These are phyloP conservation scores for Onychostoma macrolepis DNA, from an alignment of 2,113 vertebrate genomes.

Conservation along the genomic window DNA sequence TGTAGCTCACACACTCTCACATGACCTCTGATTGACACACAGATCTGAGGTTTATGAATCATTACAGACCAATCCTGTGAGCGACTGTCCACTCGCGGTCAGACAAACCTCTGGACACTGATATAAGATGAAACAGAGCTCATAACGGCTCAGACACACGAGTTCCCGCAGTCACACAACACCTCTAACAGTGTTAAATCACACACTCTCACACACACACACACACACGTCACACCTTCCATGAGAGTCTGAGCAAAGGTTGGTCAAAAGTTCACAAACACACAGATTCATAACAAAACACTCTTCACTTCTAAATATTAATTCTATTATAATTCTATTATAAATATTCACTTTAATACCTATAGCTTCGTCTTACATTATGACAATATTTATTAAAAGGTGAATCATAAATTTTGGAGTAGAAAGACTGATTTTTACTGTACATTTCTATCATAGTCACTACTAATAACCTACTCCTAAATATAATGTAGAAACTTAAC, in stretches of 20 bases:
- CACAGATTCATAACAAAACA: neutral
- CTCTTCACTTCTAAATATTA: too few species aligned
- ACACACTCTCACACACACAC: neutral
- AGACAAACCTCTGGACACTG: neutral
- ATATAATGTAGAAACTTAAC: too few species aligned
- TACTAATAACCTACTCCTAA: too few species aligned
- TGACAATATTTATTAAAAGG: neutral
- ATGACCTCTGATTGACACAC: too few species aligned
- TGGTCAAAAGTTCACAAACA: neutral
- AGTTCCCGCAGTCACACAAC: slow-evolving; percentile 17
- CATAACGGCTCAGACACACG: neutral
- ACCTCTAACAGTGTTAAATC: slow-evolving; percentile 2
- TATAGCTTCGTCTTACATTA: neutral
- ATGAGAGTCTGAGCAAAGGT: neutral
- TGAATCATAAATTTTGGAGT: neutral
- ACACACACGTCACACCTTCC: neutral
- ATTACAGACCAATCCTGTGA: too few species aligned
- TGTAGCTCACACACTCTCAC: too few species aligned
- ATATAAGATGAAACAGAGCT: neutral
- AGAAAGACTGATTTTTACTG: too few species aligned
- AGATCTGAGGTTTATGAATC: too few species aligned
- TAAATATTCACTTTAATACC: too few species aligned
- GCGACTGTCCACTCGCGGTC: too few species aligned
- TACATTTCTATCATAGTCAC: too few species aligned
- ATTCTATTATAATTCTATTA: too few species aligned